These are phyloP conservation scores for Drosophila novamexicana DNA, from an alignment of 1,140 invertebrate species.

Conservation along the genomic window DNA sequence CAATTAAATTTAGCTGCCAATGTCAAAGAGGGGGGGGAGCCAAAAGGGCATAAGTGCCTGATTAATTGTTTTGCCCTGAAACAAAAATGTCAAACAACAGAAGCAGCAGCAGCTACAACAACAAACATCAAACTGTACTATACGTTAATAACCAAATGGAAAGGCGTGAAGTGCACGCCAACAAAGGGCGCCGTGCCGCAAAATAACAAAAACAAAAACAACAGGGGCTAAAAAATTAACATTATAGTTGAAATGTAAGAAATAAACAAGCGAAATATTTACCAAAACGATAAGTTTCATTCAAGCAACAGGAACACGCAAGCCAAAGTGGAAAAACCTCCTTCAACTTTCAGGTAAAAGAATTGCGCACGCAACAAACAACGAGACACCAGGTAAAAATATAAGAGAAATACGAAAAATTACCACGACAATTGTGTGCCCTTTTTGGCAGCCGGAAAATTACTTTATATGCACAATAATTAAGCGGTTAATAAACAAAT, in stretches of 20 bases:
- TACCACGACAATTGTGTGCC: slow-evolving; percentile 48
- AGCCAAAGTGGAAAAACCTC: slow-evolving; percentile 6
- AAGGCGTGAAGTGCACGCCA: slow-evolving; percentile 59
- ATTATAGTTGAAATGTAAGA: slow-evolving; percentile 42
- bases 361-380: slow-evolving; percentile 53
- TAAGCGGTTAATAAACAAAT: slow-evolving; percentile 36
- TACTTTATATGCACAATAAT: slow-evolving; percentile 26
- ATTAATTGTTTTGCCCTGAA: slow-evolving; percentile 43
- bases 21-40: slow-evolving; percentile 15
- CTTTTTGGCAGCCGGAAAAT: slow-evolving; percentile 50
- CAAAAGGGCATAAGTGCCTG: slow-evolving; percentile 21
- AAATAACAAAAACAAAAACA: slow-evolving; percentile 20
- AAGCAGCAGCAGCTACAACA: not conserved
- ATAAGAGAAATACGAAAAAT: slow-evolving; percentile 29
- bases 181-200: not conserved
- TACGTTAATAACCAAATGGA: slow-evolving; percentile 47
- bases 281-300: slow-evolving; percentile 50
- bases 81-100: slow-evolving; percentile 19
- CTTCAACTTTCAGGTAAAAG: slow-evolving; percentile 7
- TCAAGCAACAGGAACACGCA: slow-evolving; percentile 24
- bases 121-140: slow-evolving; percentile 21
- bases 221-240: slow-evolving; percentile 34
- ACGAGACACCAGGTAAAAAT: slow-evolving; percentile 24
- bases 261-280: slow-evolving; percentile 61
- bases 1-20: slow-evolving; percentile 50